Evolutionary conservation across 2,888 invertebrate species (phyloP), one percentile per base, ranked within the genome.

Genomic region (Lycaena phlaeas): DNA sequence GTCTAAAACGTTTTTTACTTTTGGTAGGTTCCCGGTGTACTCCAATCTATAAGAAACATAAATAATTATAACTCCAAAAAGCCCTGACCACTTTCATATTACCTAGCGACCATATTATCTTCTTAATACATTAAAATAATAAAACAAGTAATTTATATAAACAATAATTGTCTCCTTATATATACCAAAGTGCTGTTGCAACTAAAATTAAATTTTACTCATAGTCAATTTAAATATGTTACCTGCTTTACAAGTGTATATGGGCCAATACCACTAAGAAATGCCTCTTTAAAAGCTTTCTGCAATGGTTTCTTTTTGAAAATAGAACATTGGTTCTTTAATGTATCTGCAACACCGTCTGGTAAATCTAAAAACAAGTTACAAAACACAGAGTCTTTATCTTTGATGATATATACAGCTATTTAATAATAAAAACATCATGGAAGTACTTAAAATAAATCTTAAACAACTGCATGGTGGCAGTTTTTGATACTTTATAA

Each of bases 211-310:
- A n/a, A n/a, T n/a, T n/a, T n/a, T n/a, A n/a, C n/a, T n/a, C n/a
- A n/a, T n/a, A n/a, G n/a, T n/a, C n/a, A n/a, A n/a, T n/a, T n/a
- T n/a, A n/a, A n/a, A n/a, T n/a, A n/a, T 37, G 43, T 29, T 42
- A 77, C 79, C 65, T 69, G 69, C 43, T 58, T 56, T 7, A 68
- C 62, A 36, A 78, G 49, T 28, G 59, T 64, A 39, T 67, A 79
- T 2, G 58, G 57, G 1, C 79, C 78, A 12, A 60, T 49, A 0
- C 68, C 71, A 38, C 63, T 58, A 12, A 79, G 52, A 39, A 82
- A 81, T 0, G 68, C 70, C 2, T 70, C 64, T 44, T 60, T 68
- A 44, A 81, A 81, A 0, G 81, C 81, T 41, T 63, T 65, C 4
- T 57, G 49, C 2, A 82, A 52, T 0, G 77, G 63, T 30, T 72